Evolutionary conservation across 1,140 invertebrate species (phyloP).

Genomic region (Euura lappo): DNA sequence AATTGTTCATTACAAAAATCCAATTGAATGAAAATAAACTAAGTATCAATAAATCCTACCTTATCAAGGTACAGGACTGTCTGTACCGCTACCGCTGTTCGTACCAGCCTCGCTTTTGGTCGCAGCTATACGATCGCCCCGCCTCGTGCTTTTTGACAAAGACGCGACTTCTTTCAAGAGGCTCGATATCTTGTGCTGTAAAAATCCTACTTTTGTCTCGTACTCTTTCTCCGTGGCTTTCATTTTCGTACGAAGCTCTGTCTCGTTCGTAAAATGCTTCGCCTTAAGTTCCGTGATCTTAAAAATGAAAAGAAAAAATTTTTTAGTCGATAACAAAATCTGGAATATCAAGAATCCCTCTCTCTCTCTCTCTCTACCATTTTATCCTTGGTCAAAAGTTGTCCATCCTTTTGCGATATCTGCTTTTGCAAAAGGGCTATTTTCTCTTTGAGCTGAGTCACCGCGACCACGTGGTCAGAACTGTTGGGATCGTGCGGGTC

Average conservation of each 20-base stretch:
- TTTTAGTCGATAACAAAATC: no score
- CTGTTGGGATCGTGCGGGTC: slow-evolving; percentile 77
- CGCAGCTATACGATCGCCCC: slow-evolving; percentile 60
- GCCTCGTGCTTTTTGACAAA: slow-evolving; percentile 80
- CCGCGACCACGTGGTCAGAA: slow-evolving; percentile 92
- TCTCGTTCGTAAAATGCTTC: slow-evolving; percentile 86
- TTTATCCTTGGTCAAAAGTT: slow-evolving; percentile 89
- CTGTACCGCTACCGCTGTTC: slow-evolving; percentile 77
- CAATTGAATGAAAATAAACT: no score
- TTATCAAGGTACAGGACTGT: slow-evolving; percentile 69
- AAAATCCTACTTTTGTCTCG: slow-evolving; percentile 77
- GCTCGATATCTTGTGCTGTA: slow-evolving; percentile 79
- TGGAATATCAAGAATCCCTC: not conserved
- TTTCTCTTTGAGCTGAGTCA: slow-evolving; percentile 93
- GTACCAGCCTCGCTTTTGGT: slow-evolving; percentile 63
- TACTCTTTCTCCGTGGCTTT: slow-evolving; percentile 81
- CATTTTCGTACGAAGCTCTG: slow-evolving; percentile 85
- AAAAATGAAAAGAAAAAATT: slow-evolving; percentile 32
- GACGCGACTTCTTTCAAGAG: slow-evolving; percentile 85
- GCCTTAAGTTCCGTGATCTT: slow-evolving; percentile 94
- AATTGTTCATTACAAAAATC: no score
- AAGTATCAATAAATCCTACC: slow-evolving; percentile 32
- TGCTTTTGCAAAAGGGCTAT: slow-evolving; percentile 93
- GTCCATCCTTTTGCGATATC: slow-evolving; percentile 82
- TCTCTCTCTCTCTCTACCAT: slow-evolving; percentile 66